Conservation (phyloP, 2,797 vertebrate genomes). For the Cheirogaleus major region DNA sequence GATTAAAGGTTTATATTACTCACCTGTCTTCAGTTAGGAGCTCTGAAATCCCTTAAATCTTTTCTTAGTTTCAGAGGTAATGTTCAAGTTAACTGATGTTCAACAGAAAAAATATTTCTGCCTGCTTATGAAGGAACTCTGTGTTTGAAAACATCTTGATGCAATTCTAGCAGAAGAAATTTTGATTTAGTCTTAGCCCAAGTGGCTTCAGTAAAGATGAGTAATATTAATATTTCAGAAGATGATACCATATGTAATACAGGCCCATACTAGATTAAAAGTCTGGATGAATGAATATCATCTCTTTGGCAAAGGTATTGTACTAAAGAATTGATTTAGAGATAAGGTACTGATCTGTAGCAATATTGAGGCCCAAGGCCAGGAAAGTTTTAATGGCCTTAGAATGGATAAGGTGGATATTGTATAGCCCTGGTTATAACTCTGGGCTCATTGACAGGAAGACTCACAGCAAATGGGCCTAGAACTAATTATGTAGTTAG, state of each 20-base stretch:
- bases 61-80: conserved; percentile 44
- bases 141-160: conserved; percentile 25
- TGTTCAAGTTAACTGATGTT: conserved; percentile 49
- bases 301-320: background rate
- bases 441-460: background rate
- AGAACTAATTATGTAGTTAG: background rate
- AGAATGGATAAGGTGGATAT: background rate
- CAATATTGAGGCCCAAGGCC: background rate
- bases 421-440: background rate
- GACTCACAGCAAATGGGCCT: background rate
- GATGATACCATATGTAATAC: background rate
- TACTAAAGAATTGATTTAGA: background rate
- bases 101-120: conserved; percentile 17
- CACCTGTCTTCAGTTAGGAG: background rate
- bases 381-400: background rate
- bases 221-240: conserved; percentile 43
- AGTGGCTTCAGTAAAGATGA: background rate
- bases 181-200: background rate
- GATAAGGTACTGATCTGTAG: background rate
- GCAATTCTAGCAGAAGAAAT: background rate
- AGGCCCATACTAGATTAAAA: background rate
- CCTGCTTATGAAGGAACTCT: conserved; percentile 5
- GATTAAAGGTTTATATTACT: conserved; percentile 24
- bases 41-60: conserved; percentile 30
- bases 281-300: background rate